Base-by-base conservation (phyloP, 2,113 vertebrate species). In the Thalassarche chlororhynchos region DNA sequence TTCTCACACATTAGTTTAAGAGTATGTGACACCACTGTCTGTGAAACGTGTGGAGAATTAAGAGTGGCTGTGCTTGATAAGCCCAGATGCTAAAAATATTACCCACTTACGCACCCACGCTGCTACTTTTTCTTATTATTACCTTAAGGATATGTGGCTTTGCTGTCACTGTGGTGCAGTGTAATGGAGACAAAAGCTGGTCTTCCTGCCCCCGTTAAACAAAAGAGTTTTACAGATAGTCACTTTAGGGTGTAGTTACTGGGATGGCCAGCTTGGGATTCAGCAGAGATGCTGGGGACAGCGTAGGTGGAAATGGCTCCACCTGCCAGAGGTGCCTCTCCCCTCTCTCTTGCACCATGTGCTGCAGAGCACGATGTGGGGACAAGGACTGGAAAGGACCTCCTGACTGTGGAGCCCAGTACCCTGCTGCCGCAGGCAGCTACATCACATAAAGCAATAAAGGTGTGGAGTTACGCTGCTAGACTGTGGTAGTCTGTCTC, bases 1-100 rank as follows among this genome's bases (percentile, higher is more conserved):
- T 87, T 68, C 49, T 77, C 80, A 80, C 54, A 68, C 23, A 34
- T 80, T 70, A 75, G 17, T 70, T 65, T 94, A 51, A 64, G 72
- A 71, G 29, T 90, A n/a, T 87, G 32, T 93, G 92, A 75, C 71
- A 76, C 64, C 16, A 36, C 31, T 93, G 66, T 32, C 64, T 86
- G 46, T 68, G 74, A 81, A 91, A 71, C 3, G 0, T 36, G 46
- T 80, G 49, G 42, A 92, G 62, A 91, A 89, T 91, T 74, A 89
- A 52, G 40, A 92, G 36, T 75, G 75, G 16, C 47, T 71, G 23
- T 83, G 13, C 60, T 88, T 62, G 34, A 66, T 75, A 82, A 93
- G 38, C 25, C 42, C 40, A 49, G 21, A 71, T 86, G 16, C 47
- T 87, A 81, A 90, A 95, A 88, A 71, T 69, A 78, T 62, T 84